phyloP scores from a whole-genome alignment of 2,888 invertebrate species.

The Tinea semifulvella region DNA sequence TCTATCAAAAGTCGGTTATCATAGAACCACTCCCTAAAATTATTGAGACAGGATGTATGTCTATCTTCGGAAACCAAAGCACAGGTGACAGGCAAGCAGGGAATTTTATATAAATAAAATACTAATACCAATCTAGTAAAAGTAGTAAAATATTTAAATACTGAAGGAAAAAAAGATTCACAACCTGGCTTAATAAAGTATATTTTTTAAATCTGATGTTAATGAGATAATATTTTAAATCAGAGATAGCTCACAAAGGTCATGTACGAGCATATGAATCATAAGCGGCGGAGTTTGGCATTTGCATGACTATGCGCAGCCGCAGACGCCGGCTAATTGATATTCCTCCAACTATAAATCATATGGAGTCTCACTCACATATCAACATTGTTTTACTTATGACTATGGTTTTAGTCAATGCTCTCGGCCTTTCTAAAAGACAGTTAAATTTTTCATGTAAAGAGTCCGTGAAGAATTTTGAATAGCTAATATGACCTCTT shows the following conservation, averaged over 20 bases:
- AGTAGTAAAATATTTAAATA: too few relatives aligned
- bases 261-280: constrained; percentile 34
- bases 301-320: constrained; percentile 38
- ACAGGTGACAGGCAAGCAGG: too few relatives aligned
- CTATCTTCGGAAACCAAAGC: too few relatives aligned
- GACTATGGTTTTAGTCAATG: neutral
- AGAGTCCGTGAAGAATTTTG: neutral
- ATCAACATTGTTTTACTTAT: constrained; percentile 8
- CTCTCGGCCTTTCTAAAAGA: neutral
- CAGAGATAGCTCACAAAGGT: constrained; percentile 14
- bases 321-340: constrained; percentile 41
- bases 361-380: constrained; percentile 21
- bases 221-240: too few relatives aligned
- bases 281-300: constrained; percentile 36
- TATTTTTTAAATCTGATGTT: too few relatives aligned
- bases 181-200: too few relatives aligned
- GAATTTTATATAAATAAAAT: too few relatives aligned
- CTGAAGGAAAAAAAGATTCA: too few relatives aligned
- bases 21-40: too few relatives aligned
- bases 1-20: too few relatives aligned
- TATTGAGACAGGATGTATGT: too few relatives aligned
- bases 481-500: neutral
- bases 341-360: constrained; percentile 51
- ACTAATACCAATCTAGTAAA: too few relatives aligned
- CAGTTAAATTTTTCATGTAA: neutral